These are phyloP conservation scores for Pristiophorus japonicus DNA, from an alignment of 2,113 vertebrate genomes.

Conservation along the genomic window DNA sequence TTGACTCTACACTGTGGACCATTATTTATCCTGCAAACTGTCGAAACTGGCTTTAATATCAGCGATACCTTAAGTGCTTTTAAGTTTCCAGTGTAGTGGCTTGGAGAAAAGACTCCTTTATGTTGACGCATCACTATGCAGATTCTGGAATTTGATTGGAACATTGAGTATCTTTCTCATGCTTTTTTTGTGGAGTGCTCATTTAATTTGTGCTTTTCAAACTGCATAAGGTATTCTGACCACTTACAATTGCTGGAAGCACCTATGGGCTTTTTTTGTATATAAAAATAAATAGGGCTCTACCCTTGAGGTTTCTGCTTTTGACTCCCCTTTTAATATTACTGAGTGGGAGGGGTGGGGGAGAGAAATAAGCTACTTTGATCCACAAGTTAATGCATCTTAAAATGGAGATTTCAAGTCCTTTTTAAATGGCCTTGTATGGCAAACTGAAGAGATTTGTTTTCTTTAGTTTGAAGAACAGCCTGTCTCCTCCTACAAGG, in stretches of 20 bases:
- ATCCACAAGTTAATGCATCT: not conserved
- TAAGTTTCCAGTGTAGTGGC: conserved; percentile 97
- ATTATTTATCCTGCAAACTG: conserved; percentile 64
- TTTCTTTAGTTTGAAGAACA: conserved; percentile 22
- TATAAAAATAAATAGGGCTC: conserved; percentile 34
- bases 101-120: conserved; percentile 88
- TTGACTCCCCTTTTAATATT: conserved; percentile 29
- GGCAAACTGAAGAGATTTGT: not conserved
- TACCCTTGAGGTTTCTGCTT: conserved; percentile 22
- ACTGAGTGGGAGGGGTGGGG: not conserved
- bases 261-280: conserved; percentile 27
- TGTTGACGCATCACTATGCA: conserved; percentile 87
- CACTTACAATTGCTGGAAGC: conserved; percentile 8
- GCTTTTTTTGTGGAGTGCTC: not conserved
- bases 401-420: conserved; percentile 9
- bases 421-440: not conserved
- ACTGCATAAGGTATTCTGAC: not conserved
- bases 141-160: conserved; percentile 43
- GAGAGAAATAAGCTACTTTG: not conserved
- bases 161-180: conserved; percentile 22
- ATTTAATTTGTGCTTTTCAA: conserved; percentile 16
- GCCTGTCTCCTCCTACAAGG: not conserved
- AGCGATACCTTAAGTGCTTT: conserved; percentile 98
- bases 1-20: conserved; percentile 48
- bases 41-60: conserved; percentile 71